phyloP scores from a whole-genome alignment of 2,888 invertebrate species.

The Brachyptera risi region DNA sequence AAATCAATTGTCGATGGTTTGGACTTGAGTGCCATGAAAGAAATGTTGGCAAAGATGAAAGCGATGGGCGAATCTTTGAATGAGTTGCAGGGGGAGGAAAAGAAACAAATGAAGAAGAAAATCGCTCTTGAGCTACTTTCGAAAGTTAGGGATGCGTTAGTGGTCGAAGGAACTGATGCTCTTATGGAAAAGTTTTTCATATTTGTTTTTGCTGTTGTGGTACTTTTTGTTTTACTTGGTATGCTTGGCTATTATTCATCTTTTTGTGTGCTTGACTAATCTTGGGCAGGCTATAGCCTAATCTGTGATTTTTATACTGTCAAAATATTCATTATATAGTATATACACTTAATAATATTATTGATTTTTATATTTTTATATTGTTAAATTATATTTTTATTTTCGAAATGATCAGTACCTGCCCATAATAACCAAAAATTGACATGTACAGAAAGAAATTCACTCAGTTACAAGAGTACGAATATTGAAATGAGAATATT shows the following conservation, averaged over 20 bases:
- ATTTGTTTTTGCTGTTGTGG: background rate
- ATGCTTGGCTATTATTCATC: background rate
- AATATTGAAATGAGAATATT: no score
- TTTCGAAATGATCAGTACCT: no score
- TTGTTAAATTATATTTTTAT: no score
- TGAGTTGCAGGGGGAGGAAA: background rate
- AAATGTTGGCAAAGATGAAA: constrained; percentile 34
- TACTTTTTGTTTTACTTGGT: constrained; percentile 2
- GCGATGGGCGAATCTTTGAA: constrained; percentile 35
- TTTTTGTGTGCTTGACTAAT: no score
- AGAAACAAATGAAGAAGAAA: background rate
- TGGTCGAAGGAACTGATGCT: background rate
- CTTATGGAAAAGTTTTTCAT: background rate
- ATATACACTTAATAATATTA: no score
- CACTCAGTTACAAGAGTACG: no score
- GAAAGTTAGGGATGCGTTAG: background rate
- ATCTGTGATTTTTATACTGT: no score
- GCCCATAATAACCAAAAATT: no score
- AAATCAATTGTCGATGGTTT: constrained; percentile 21
- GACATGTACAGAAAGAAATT: no score
- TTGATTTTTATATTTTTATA: no score
- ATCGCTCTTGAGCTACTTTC: background rate
- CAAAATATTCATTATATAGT: no score
- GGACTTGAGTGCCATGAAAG: background rate
- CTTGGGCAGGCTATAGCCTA: no score